A percentile compares a stretch with the other conserved stretches of the same genome.
Conservation (phyloP, 2,113 vertebrate genomes). For the Paedocypris sp. region DNA sequence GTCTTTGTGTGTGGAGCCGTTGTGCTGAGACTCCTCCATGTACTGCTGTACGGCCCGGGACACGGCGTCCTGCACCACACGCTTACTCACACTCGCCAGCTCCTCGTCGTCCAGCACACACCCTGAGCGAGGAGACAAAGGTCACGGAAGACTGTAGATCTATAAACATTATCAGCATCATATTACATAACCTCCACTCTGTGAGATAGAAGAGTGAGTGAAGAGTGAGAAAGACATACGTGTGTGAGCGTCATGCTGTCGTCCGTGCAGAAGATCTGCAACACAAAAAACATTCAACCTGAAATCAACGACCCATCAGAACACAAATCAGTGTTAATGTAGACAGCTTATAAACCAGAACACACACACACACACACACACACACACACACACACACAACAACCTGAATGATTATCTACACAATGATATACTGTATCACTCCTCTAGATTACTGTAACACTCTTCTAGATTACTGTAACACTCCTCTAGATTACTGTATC, state of each 20-base stretch:
- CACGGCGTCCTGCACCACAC: conserved; percentile 78
- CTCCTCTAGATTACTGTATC: no score
- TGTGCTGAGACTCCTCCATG: conserved; percentile 75
- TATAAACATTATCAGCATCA: no score
- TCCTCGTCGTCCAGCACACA: conserved; percentile 68
- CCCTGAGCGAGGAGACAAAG: no score
- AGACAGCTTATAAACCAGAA: not conserved
- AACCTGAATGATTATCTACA: no score
- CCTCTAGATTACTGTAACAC: no score
- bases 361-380: conserved; percentile 5
- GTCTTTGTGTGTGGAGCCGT: conserved; percentile 58
- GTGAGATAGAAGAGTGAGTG: not conserved
- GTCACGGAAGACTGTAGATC: no score
- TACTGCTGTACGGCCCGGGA: conserved; percentile 79
- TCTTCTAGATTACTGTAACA: no score
- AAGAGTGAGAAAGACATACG: conserved; percentile 33
- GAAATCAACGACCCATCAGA: not conserved
- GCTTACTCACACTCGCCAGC: conserved; percentile 75
- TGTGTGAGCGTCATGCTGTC: conserved; percentile 26
- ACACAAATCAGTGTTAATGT: no score
- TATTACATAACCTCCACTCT: no score
- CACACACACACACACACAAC: not conserved
- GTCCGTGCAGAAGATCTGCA: conserved; percentile 42
- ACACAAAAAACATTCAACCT: conserved; percentile 37
- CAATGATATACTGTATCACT: no score